A percentile compares a stretch with the other conserved stretches of the same genome.
Conservation (phyloP, 2,888 invertebrate genomes). For the Pharmacophagus antenor region DNA sequence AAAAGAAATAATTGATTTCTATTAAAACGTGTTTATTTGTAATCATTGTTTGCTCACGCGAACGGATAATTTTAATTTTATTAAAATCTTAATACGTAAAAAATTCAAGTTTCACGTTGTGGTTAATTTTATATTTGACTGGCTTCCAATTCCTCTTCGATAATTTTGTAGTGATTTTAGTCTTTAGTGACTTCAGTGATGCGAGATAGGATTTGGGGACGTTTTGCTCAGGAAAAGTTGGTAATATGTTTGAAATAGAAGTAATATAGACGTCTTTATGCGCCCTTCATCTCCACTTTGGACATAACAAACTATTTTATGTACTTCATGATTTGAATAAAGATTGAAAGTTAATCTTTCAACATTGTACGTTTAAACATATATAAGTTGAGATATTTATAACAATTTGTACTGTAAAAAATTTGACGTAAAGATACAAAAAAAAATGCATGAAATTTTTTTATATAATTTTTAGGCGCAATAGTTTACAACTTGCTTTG, state of each 20-base stretch:
- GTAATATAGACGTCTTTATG: conserved; percentile 20
- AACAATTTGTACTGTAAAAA: no score
- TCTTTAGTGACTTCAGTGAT: neutral
- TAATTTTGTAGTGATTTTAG: conserved; percentile 2
- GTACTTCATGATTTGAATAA: neutral
- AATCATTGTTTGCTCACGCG: no score
- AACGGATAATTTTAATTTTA: no score
- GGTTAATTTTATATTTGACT: neutral
- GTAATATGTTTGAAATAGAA: neutral
- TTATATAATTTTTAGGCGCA: no score
- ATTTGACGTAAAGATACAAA: no score
- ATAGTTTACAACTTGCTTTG: no score
- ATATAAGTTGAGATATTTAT: no score
- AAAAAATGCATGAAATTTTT: no score
- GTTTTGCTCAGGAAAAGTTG: neutral
- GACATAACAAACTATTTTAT: neutral
- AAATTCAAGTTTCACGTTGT: neutral
- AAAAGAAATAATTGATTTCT: no score
- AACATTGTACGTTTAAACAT: neutral
- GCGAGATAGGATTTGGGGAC: neutral
- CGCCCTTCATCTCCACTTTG: conserved; percentile 2
- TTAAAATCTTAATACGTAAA: no score
- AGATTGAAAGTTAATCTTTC: neutral
- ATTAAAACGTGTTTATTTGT: no score
- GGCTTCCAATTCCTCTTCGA: neutral